Conservation (phyloP, 2,888 invertebrate species). For the Mystacides longicornis region DNA sequence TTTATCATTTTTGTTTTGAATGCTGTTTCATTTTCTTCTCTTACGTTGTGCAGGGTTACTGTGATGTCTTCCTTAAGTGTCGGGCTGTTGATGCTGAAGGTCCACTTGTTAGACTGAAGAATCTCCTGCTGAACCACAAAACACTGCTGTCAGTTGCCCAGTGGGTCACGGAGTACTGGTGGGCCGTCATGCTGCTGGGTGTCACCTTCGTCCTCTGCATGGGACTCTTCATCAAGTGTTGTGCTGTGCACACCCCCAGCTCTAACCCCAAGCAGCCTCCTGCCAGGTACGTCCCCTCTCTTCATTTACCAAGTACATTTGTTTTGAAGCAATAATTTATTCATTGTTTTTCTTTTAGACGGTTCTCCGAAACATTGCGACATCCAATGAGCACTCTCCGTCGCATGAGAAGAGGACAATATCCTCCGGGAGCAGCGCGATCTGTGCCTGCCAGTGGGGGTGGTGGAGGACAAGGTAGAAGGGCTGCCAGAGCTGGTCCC, state of each 20-base stretch:
- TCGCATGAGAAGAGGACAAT: slow-evolving; percentile 57
- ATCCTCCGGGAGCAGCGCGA: slow-evolving; percentile 26
- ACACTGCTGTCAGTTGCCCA: slow-evolving; percentile 82
- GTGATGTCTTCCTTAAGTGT: slow-evolving; percentile 98
- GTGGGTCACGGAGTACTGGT: slow-evolving; percentile 95
- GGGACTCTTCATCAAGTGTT: slow-evolving; percentile 98
- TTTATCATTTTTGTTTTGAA: too few relatives aligned
- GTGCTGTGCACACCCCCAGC: slow-evolving; percentile 98
- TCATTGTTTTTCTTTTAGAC: slow-evolving; percentile 33
- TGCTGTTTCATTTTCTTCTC: not conserved
- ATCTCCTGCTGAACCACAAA: slow-evolving; percentile 85
- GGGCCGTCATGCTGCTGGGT: slow-evolving; percentile 87
- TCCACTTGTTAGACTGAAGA: slow-evolving; percentile 92
- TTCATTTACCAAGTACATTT: not conserved
- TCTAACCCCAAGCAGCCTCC: slow-evolving; percentile 97
- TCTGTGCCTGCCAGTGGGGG: slow-evolving; percentile 24
- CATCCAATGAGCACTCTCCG: slow-evolving; percentile 87
- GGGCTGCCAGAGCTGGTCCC: slow-evolving; percentile 14
- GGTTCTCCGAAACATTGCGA: slow-evolving; percentile 84
- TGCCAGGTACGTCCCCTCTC: slow-evolving; percentile 53
- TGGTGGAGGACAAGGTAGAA: not conserved
- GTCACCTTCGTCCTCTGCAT: slow-evolving; percentile 90
- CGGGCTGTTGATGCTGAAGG: slow-evolving; percentile 98
- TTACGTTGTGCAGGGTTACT: slow-evolving; percentile 77
- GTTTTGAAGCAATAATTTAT: not conserved